Evolutionary conservation across 2,113 vertebrate genomes (phyloP).

Genomic region (Oenanthe melanoleuca): DNA sequence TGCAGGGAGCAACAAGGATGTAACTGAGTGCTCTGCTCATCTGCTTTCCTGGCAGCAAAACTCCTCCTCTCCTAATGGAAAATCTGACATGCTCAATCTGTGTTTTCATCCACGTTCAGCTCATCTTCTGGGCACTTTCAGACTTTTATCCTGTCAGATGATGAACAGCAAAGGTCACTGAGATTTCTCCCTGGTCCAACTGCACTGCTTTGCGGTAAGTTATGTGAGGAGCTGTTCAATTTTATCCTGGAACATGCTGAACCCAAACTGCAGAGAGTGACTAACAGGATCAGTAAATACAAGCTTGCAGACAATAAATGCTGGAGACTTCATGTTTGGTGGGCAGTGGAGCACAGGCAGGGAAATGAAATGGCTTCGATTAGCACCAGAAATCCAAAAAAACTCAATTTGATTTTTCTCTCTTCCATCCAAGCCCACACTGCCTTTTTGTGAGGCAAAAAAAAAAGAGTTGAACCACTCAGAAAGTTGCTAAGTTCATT

Average conservation of each 20-base stretch:
- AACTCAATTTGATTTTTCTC: neutral
- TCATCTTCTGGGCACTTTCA: slow-evolving; percentile 73
- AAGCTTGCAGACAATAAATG: slow-evolving; percentile 2
- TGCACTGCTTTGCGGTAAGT: slow-evolving; percentile 35
- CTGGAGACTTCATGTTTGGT: neutral
- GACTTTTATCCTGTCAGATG: slow-evolving; percentile 72
- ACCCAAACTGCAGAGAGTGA: slow-evolving; percentile 46
- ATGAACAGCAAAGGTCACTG: slow-evolving; percentile 68
- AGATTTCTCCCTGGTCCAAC: slow-evolving; percentile 59
- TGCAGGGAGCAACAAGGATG: slow-evolving; percentile 12
- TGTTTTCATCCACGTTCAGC: slow-evolving; percentile 73
- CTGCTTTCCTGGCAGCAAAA: slow-evolving; percentile 70
- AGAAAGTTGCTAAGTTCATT: neutral
- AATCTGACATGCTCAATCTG: slow-evolving; percentile 73
- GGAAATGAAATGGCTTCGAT: neutral
- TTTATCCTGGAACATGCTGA: slow-evolving; percentile 49
- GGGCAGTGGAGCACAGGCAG: neutral
- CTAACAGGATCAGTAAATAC: slow-evolving; percentile 5
- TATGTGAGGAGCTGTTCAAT: slow-evolving; percentile 38
- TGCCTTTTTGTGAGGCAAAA: neutral
- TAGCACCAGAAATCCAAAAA: neutral
- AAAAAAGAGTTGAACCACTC: neutral
- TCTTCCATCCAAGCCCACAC: neutral
- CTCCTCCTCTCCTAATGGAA: slow-evolving; percentile 74
- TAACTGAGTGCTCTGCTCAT: slow-evolving; percentile 49